Evolutionary conservation across 2,888 invertebrate genomes (phyloP).

Genomic region (Pharmacophagus antenor): DNA sequence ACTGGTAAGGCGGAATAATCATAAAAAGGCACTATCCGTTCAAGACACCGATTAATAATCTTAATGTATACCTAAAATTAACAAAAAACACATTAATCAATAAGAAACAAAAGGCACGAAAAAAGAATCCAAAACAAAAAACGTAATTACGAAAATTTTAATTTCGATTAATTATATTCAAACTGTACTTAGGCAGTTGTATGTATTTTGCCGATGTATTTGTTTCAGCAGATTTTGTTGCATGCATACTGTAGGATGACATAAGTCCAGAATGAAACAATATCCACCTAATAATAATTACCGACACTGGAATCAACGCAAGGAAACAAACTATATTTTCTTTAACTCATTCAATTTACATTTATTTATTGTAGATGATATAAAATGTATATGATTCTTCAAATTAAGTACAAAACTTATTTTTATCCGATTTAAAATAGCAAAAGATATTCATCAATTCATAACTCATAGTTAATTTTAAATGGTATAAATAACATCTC

Average conservation of each 20-base stretch:
- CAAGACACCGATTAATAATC: conserved; percentile 1
- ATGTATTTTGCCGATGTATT: too few species aligned
- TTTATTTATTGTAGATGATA: too few species aligned
- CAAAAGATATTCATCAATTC: too few species aligned
- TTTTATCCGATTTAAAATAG: too few species aligned
- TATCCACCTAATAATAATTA: not conserved
- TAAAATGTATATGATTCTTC: not conserved
- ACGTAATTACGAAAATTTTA: not conserved
- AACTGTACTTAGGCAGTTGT: too few species aligned
- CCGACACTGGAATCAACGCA: not conserved
- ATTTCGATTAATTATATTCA: not conserved
- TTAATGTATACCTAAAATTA: not conserved
- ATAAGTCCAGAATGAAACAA: not conserved
- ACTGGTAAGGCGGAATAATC: conserved; percentile 16
- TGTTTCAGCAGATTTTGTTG: too few species aligned
- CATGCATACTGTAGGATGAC: too few species aligned
- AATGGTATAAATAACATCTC: too few species aligned
- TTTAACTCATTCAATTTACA: too few species aligned
- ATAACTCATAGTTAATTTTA: too few species aligned
- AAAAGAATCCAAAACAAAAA: not conserved
- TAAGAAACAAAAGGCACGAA: not conserved
- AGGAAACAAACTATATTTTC: not conserved
- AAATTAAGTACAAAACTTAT: too few species aligned
- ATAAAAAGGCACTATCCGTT: conserved; percentile 7
- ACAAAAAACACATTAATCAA: not conserved